Evolutionary conservation across 2,113 vertebrate species (phyloP), one percentile per base, ranked within the genome.

Genomic region (Melanocharis versteri): DNA sequence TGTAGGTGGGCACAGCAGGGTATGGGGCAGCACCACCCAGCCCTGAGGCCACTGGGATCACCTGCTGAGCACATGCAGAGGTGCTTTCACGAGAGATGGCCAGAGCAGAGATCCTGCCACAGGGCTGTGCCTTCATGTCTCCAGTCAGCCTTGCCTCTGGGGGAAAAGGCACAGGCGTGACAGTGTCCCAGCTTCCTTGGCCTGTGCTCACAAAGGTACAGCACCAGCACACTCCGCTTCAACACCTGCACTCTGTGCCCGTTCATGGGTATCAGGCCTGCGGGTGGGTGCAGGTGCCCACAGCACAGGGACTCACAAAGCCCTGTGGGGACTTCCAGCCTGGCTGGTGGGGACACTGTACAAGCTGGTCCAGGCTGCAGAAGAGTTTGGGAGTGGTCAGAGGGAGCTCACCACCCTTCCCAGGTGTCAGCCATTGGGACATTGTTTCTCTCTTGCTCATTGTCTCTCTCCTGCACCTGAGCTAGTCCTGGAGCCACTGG

Each of bases 211-310:
- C 11, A 13, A 1, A 19, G n/a, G 3, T 7, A 5, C 1, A 3
- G 16, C 61, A 21, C 47, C 31, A 26, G 9, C 3, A 12, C 7
- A 7, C 56, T 28, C 33, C 37, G 3, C 35, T 23, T 1, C 68
- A 40, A 15, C 75, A 13, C 23, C 39, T 27, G 27, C 42, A 20
- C 35, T 50, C 68, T 3, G 8, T 7, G 48, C 56, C 37, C 19
- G 0, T 6, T 2, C 45, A 0, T 1, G 4, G 0, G 11, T 26
- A 2, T 15, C 54, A 13, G 58, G 4, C 28, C 58, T 44, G n/a
- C 3, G 9, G 13, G 23, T 5, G 30, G 35, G 17, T 11, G 22
- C 61, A 39, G 69, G 31, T 1, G 1, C 27, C 16, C 35, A 3
- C 19, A 21, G 42, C 85, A 54, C n/a, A 26, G 50, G 20, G 18